Base-by-base conservation (phyloP, 1,140 invertebrate genomes). In the Nylanderia fulva region DNA sequence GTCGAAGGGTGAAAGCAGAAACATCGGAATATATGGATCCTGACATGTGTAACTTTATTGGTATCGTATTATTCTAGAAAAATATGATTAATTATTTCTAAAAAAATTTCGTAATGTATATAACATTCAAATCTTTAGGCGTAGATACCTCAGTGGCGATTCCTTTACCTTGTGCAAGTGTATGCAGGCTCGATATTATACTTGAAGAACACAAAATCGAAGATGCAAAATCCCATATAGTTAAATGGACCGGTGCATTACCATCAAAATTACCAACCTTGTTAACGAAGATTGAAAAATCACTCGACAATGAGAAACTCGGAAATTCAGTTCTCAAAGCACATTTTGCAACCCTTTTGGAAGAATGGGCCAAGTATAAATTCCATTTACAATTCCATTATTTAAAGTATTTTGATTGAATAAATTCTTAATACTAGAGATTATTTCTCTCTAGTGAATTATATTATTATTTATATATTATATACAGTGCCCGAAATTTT, bases 361-460 rank as follows among this genome's bases (percentile, higher is more conserved):
- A 95, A 91, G 94, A 95, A 92, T 95, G 95, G 95, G 82, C 92
- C 4, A 95, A 94, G 95, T 95, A 93, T 52, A 64, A 58, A 64
- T n/a, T 39, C n/a, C n/a, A 39, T 54, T 18, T 56, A 33, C 29
- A 33, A 33, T 33, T 33, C 29, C 29, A 33, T 33, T 1, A 33
- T 33, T n/a, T 3, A 33, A 33, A 48, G 15, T 48, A 48, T 48
- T 15, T 45, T 45, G 13, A 48, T 48, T 48, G 45, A 4, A 48
- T 48, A 48, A 45, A 48, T 13, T 48, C 5, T 48, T 48, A 48
- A 48, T 45, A 18, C 45, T 18, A 48, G 4, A 48, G 18, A 48
- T 4, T 48, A 48, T 48, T 18, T 48, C 15, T 48, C 45, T 5
- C n/a, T n/a, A n/a, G 15, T 48, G 15, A n/a, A n/a, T n/a, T n/a